Evolutionary conservation across 2,888 invertebrate genomes (phyloP).

Genomic region (Antheraea assamensis): DNA sequence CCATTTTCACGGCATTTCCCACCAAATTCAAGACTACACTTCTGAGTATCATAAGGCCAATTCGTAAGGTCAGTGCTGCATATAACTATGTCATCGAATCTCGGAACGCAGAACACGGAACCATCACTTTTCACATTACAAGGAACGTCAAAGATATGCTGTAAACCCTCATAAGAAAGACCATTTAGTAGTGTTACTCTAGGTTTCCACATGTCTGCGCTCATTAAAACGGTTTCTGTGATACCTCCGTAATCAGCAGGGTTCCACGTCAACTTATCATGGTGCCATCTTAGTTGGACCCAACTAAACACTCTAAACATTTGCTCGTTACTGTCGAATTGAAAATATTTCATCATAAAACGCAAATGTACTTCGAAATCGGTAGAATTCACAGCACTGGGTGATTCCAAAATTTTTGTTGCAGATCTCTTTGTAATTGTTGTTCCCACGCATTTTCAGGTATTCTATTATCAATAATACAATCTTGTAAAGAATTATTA

Average conservation of each 20-base stretch:
- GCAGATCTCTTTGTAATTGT: constrained; percentile 31
- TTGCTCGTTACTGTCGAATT: constrained; percentile 37
- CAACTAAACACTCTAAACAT: constrained; percentile 35
- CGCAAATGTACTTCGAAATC: constrained; percentile 26
- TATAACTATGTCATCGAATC: constrained; percentile 6
- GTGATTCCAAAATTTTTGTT: constrained; percentile 21
- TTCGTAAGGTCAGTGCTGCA: constrained; percentile 43
- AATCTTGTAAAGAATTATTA: constrained; percentile 21
- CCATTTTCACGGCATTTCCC: background rate
- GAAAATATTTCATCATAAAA: constrained; percentile 43
- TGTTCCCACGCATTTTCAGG: constrained; percentile 35
- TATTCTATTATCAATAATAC: constrained; percentile 27
- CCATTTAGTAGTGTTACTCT: constrained; percentile 36
- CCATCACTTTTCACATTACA: constrained; percentile 40
- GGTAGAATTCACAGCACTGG: background rate
- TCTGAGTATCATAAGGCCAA: constrained; percentile 51
- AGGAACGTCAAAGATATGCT: constrained; percentile 9
- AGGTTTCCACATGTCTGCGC: constrained; percentile 41
- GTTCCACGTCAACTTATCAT: constrained; percentile 50
- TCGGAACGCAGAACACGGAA: constrained; percentile 27
- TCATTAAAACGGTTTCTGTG: constrained; percentile 20
- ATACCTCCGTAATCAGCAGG: constrained; percentile 41
- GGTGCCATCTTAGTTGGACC: constrained; percentile 37
- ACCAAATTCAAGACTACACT: constrained; percentile 41
- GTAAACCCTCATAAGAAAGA: constrained; percentile 21